Evolutionary conservation across 2,797 vertebrate species (phyloP).

Genomic region (Streptopelia turtur): DNA sequence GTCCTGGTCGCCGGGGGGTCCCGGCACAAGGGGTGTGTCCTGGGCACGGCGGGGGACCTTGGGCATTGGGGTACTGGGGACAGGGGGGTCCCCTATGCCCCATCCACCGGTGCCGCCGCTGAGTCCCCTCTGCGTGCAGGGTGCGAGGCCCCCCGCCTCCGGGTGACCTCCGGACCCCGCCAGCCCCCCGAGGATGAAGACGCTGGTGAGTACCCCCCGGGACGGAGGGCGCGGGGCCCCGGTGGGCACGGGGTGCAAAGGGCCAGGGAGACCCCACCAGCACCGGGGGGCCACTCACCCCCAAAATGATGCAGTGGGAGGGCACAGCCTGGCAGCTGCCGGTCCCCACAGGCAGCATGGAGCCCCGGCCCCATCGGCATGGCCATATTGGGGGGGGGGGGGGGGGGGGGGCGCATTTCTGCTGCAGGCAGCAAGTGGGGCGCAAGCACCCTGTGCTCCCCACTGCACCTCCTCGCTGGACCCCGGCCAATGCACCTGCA

Average conservation of each 20-base stretch:
- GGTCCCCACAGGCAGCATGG: background rate
- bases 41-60: no score
- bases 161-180: background rate
- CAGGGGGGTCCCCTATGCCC: background rate
- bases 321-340: background rate
- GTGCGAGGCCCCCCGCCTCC: background rate
- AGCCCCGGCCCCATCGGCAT: background rate
- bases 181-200: slow-evolving; percentile 9
- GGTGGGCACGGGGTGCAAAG: no score
- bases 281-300: background rate
- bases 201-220: slow-evolving; percentile 1
- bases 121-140: background rate
- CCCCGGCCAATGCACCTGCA: fast-evolving
- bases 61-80: background rate
- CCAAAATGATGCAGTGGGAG: no score
- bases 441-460: background rate
- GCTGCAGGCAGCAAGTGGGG: background rate
- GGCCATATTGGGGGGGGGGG: background rate
- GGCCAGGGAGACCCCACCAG: background rate
- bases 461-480: background rate
- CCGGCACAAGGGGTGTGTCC: background rate
- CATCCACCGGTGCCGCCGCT: background rate
- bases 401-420: background rate
- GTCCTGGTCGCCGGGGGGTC: no score
- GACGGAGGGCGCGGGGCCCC: no score